phyloP scores from a whole-genome alignment of 2,113 vertebrate species.

The Tretioscincus oriximinensis region DNA sequence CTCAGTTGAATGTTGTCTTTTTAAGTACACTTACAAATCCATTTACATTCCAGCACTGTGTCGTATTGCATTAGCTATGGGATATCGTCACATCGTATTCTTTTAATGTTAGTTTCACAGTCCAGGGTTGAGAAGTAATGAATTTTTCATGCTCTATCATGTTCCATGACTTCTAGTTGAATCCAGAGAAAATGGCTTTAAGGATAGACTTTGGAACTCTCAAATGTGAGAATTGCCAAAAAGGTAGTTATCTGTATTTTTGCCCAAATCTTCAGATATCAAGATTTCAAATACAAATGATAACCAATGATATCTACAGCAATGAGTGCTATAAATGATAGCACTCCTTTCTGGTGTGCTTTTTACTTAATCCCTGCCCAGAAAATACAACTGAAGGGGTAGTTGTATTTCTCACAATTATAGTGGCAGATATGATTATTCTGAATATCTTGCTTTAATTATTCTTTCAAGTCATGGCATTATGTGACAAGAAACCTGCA shows the following conservation, averaged over 20 bases:
- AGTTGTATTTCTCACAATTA: neutral
- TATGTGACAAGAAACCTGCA: neutral
- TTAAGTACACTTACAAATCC: too few species aligned
- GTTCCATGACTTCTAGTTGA: constrained; percentile 24
- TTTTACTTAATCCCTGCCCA: neutral
- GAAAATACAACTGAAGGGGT: neutral
- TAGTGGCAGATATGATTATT: neutral
- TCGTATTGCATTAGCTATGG: constrained; percentile 15
- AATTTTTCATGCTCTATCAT: constrained; percentile 22
- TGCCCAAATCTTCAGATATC: neutral
- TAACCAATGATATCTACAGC: too few species aligned
- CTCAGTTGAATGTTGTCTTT: neutral
- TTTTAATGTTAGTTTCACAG: neutral
- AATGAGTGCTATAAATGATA: too few species aligned
- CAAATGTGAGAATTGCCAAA: neutral
- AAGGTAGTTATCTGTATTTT: neutral
- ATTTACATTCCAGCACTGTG: constrained; percentile 2
- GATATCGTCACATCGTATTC: neutral
- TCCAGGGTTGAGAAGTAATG: constrained; percentile 3
- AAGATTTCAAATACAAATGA: neutral
- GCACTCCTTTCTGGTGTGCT: too few species aligned
- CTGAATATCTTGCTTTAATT: neutral
- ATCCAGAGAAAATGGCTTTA: constrained; percentile 6
- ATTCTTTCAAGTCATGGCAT: neutral
- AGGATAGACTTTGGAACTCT: constrained; percentile 12